phyloP scores from a whole-genome alignment of 1,140 invertebrate species.

The Cherax quadricarinatus region DNA sequence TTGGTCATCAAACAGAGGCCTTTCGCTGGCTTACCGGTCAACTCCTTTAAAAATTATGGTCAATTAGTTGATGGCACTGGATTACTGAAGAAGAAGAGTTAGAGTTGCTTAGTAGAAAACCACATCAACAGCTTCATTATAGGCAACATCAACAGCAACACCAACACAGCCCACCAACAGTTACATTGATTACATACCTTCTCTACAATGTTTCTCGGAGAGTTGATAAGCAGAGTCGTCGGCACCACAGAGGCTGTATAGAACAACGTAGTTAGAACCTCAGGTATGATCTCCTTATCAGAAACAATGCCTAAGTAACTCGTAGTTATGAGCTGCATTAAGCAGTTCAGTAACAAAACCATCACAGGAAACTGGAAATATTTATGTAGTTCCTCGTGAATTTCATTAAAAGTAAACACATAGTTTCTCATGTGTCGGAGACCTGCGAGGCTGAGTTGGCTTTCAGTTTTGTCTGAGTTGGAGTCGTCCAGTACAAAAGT shows the following conservation, averaged over 20 bases:
- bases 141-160: too few relatives aligned
- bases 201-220: background rate
- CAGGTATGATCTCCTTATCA: background rate
- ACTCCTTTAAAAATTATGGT: too few relatives aligned
- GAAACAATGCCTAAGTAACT: background rate
- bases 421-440: background rate
- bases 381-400: background rate
- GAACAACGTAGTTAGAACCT: background rate
- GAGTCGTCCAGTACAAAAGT: background rate
- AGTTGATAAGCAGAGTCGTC: background rate
- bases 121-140: too few relatives aligned
- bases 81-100: too few relatives aligned
- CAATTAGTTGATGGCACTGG: too few relatives aligned
- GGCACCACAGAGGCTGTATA: too few relatives aligned
- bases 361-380: background rate
- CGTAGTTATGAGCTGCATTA: background rate
- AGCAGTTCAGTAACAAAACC: background rate
- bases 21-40: too few relatives aligned
- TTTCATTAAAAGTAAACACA: background rate
- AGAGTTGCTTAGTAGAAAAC: too few relatives aligned
- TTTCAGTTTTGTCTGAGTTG: background rate
- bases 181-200: too few relatives aligned
- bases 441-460: background rate
- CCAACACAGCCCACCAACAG: too few relatives aligned
- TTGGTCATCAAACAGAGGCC: too few relatives aligned